Evolutionary conservation across 2,797 vertebrate genomes (phyloP), one percentile per base, ranked within the genome.

Genomic region (Tauraco hartlaubi): DNA sequence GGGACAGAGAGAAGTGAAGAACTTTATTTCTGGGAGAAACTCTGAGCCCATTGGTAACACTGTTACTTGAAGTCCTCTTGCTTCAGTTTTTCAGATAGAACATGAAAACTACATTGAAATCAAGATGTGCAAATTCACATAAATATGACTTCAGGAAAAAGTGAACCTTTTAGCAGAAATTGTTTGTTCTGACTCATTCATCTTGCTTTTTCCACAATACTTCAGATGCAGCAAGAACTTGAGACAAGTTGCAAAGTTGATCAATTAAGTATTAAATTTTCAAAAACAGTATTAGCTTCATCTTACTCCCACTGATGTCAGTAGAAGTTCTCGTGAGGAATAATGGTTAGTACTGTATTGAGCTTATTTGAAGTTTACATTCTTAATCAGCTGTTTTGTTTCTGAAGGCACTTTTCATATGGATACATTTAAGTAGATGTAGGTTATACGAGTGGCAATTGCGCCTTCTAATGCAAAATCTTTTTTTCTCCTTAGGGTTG

Each of bases 251-350:
- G 8, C 3, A 18, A 48, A 73, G 23, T 76, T 85, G 55, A 66
- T 91, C 62, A 86, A 19, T 82, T 92, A 90, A 80, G 28, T 88
- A 59, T 59, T 77, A 85, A 8, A 35, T 49, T 86, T 92, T 94
- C 77, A 89, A 82, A 93, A 79, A 1, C 12, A 75, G 13, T 79
- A 55, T 82, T 91, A 87, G 11, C 35, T 95, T 85, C 88, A 76
- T 79, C 51, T 86, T 91, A 72, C 19, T 44, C 39, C 82, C 25
- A 59, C 51, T 76, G 48, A 73, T 81, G 69, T 44, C 74, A 51
- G 29, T 55, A 66, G 58, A 83, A 93, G 52, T 64, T 81, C 55
- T 76, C 25, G 17, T 37, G 25, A 46, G 62, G n/a, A 91, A 73
- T 78, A 87, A 72, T 46, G 8, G 26, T 68, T 86, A 80, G 35